Evolutionary conservation across 2,797 vertebrate genomes (phyloP), one percentile per base, ranked within the genome.

Genomic region (Lithobates sylvaticus): DNA sequence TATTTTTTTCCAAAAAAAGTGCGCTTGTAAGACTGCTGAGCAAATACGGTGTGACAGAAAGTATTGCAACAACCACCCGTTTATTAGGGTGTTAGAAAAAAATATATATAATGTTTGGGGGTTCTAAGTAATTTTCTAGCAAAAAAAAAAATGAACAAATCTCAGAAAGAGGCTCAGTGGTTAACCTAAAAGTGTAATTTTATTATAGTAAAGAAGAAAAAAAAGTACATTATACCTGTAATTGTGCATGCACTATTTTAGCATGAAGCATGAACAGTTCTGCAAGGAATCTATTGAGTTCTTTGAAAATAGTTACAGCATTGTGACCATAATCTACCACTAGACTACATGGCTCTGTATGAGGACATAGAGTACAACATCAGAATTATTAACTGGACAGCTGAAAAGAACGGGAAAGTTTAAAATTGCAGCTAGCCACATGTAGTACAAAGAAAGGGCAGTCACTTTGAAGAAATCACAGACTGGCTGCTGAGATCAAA

Each of bases 401-500:
- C 26, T 26, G 18, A 26, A 39, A 69, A 69, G 77, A 68, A 47
- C 3, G 32, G 27, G 47, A 79, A 69, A 29, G 65, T 68, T 69
- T 47, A 79, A 69, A 68, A 69, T 29, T 13, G 26, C 21, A 67
- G 3, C 65, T 29, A 67, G 10, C n/a, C 65, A 67, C 65, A 27
- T 10, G 12, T 2, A 27, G 26, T 67, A 79, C 27, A 79, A 79
- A 79, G 77, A 79, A 69, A 79, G 65, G 61, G 64, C 65, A 79
- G 26, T 69, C 27, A 50, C 65, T 79, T 79, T 79, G 77, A 79
- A 69, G 65, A 68, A 47, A 79, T 79, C 65, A 47, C 68, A 69
- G 65, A 29, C 68, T 68, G 42, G 65, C 61, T 29, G 9, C 15
- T 32, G 67, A 47, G 77, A 79, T 79, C 42, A 69, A 79, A 79